Percentiles rank a stretch among this genome's conserved stretches.
Conservation (phyloP, 2,113 vertebrate genomes). For the Diadophis punctatus region DNA sequence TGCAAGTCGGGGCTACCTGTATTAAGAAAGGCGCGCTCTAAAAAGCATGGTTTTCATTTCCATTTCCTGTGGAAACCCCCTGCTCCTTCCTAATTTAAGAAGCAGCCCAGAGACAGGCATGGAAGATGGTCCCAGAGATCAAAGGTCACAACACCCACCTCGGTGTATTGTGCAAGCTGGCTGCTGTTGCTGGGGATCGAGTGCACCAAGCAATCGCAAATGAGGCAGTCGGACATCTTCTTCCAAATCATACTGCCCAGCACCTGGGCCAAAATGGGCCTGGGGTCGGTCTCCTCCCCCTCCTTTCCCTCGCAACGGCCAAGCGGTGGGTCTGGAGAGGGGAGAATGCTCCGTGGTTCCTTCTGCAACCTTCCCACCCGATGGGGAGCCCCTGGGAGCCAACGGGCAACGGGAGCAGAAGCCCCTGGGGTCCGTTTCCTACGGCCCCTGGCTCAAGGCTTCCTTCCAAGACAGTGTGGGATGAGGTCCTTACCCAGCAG, state of each 20-base stretch:
- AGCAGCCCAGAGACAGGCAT: not conserved
- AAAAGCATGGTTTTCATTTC: not conserved
- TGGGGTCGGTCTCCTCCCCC: conserved; percentile 13
- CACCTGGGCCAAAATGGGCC: conserved; percentile 66
- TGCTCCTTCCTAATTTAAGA: not conserved
- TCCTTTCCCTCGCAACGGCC: conserved; percentile 65
- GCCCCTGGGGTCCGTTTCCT: not conserved
- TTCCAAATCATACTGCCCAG: conserved; percentile 88
- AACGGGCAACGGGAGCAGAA: not conserved
- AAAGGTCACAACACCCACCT: conserved; percentile 63
- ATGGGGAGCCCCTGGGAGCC: not conserved
- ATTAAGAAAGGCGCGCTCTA: not conserved
- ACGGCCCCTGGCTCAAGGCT: not conserved
- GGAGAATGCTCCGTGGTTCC: not conserved
- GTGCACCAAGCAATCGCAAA: conserved; percentile 86
- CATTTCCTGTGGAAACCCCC: not conserved
- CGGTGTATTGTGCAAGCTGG: conserved; percentile 86
- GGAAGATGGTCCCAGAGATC: not conserved
- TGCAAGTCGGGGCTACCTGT: not conserved
- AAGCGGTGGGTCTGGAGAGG: conserved; percentile 71
- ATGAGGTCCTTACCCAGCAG: conserved; percentile 75
- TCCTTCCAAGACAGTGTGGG: not conserved
- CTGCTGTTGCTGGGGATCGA: conserved; percentile 90
- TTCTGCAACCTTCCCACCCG: not conserved
- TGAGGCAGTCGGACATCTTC: conserved; percentile 86